phyloP scores from a whole-genome alignment of 2,888 invertebrate genomes.

The Elysia crispata region DNA sequence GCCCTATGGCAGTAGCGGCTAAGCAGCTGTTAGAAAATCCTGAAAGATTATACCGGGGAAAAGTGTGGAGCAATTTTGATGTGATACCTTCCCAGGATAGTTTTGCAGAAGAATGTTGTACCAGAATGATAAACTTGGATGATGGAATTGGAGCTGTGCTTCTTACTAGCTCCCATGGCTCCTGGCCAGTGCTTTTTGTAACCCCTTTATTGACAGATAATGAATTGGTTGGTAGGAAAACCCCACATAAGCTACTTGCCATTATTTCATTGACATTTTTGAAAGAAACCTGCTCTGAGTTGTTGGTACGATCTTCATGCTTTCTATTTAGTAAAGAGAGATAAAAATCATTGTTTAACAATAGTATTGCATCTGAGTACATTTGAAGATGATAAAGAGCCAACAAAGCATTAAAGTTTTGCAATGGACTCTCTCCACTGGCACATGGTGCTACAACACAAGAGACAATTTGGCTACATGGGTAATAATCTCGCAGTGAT shows the following conservation, averaged over 20 bases:
- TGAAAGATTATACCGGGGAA: slow-evolving; percentile 56
- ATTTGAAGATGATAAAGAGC: slow-evolving; percentile 70
- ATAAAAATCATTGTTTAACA: slow-evolving; percentile 43
- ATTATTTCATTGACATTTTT: slow-evolving; percentile 69
- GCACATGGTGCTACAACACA: slow-evolving; percentile 72
- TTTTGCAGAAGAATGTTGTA: slow-evolving; percentile 58
- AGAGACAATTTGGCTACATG: slow-evolving; percentile 68
- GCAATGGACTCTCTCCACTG: slow-evolving; percentile 75
- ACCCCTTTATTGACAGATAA: slow-evolving; percentile 63
- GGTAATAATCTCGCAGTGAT: slow-evolving; percentile 69
- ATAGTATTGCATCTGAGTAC: slow-evolving; percentile 53
- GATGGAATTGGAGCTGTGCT: slow-evolving; percentile 72
- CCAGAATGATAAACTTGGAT: slow-evolving; percentile 68
- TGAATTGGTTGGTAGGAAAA: slow-evolving; percentile 72
- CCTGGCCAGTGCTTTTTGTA: slow-evolving; percentile 65
- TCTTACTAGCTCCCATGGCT: slow-evolving; percentile 74
- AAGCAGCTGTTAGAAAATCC: slow-evolving; percentile 62
- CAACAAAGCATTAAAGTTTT: slow-evolving; percentile 74
- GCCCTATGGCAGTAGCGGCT: slow-evolving; percentile 65
- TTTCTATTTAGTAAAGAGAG: slow-evolving; percentile 21
- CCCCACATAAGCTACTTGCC: slow-evolving; percentile 67
- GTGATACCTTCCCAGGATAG: slow-evolving; percentile 66
- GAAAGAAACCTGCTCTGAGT: slow-evolving; percentile 59
- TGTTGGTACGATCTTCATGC: neutral
- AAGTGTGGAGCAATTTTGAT: slow-evolving; percentile 56